Evolutionary conservation across 37 sponge, comb jelly and placozoan species (phyloP), one percentile per base, ranked within the genome.

Genomic region (Tethya wilhelma): DNA sequence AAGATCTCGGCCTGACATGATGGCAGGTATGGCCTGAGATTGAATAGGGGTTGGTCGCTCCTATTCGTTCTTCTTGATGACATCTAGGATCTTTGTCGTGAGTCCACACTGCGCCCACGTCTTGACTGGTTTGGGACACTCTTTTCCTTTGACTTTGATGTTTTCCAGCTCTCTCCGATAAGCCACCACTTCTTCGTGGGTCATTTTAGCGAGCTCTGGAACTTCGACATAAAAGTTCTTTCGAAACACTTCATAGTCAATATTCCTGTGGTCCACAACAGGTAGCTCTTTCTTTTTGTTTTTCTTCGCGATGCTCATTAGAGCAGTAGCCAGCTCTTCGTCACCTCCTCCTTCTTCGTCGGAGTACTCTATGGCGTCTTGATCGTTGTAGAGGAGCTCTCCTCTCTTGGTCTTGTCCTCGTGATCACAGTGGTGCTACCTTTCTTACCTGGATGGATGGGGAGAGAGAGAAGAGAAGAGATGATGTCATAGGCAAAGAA

Each of bases 41-140:
- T 98, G 99, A 53, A 98, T 96, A 0, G 99, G 99, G 41, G 99
- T 98, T 1, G 99, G 99, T 26, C 87, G 86, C 74, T 91, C 96
- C 49, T 93, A 93, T 5, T 64, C 66, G 75, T 79, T 64, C 86
- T 90, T 94, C 80, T 90, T 96, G 39, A 95, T 64, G 12, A 95
- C 88, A 42, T 91, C 95, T 42, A 88, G 76, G 44, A 88, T 80
- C 38, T 90, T 90, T 11, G 79, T 26, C 38, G 82, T 86, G 34
- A 95, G 85, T 1, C 96, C 94, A 82, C 91, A 91, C 91, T 99
- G 99, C 4, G 93, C 84, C 93, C 93, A 99, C 6, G 93, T 84
- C 73, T 90, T 99, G 69, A 94, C 78, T 20, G 99, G 99, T 68
- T 87, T 99, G 28, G 99, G 99, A 75, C 95, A 94, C 32, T 83